Evolutionary conservation across 2,888 invertebrate genomes (phyloP), one percentile per base, ranked within the genome.

Genomic region (Tetragonula carbonaria): DNA sequence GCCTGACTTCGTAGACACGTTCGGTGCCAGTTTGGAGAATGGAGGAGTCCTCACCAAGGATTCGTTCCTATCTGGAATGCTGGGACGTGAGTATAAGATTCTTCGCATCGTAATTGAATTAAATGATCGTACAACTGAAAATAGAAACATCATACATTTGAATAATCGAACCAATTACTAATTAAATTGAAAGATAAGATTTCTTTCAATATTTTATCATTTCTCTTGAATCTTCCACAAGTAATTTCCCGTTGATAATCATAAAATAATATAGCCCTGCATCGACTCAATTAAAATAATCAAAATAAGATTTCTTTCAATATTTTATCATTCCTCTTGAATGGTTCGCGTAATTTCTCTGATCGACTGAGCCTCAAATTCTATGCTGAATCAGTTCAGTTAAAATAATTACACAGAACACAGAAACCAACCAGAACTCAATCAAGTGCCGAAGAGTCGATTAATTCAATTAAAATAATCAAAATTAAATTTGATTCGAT

Each of bases 31-130:
- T 71, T 51, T 79, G 70, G 74, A 92, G 88, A 75, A 94, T 94
- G 94, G 94, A 93, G 89, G 94, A 94, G 87, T 88, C 94, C 74
- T 92, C 94, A 51, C 93, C 94, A 68, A 89, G 93, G 88, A 93
- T 94, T 87, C 93, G 94, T 85, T 92, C 94, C 85, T 94, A 94
- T 85, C 87, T 94, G 83, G 94, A 94, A 82, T 91, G 92, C 82
- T 94, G 94, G 94, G 94, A 94, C 84, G 94, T 94, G 85, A 94
- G 94, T 93, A 21, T 8, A 45, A 2, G 45, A 45, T 45, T 1
- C 45, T 2, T 45, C 33, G 33, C 33, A 33, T 8, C 45, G 33
- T 11, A 45, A 45, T 45, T 45, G 8, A 45, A 45, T 45, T 45
- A 45, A 45, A 45, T 45, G 45, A 45, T 45, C 45, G 2, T 45